These are phyloP conservation scores for Acanthoscelides obtectus DNA, from an alignment of 2,888 invertebrate species.

Conservation along the genomic window DNA sequence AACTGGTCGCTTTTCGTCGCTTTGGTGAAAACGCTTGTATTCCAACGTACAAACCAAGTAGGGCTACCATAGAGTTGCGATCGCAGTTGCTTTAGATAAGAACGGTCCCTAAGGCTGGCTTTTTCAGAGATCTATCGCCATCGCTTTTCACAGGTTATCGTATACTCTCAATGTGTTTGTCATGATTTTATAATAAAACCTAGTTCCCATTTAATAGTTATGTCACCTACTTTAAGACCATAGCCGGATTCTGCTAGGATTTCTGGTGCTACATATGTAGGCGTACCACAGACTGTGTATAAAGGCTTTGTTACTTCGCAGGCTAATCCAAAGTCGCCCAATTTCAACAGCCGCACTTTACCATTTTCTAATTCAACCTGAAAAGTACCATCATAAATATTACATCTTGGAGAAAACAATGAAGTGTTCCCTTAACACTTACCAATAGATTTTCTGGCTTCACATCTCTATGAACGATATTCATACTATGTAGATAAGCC, in stretches of 20 bases:
- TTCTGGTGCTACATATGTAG: slow-evolving; percentile 99
- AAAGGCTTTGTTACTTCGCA: slow-evolving; percentile 83
- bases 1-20: too few relatives aligned
- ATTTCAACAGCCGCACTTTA: slow-evolving; percentile 75
- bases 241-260: slow-evolving; percentile 94
- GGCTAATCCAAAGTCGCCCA: slow-evolving; percentile 97
- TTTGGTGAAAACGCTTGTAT: too few relatives aligned
- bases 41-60: too few relatives aligned
- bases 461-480: slow-evolving; percentile 96
- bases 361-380: slow-evolving; percentile 67
- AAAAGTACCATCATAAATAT: not conserved
- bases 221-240: slow-evolving; percentile 76
- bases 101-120: too few relatives aligned
- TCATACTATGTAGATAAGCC: slow-evolving; percentile 88
- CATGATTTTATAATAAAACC: too few relatives aligned
- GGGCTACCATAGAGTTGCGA: too few relatives aligned
- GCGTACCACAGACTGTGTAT: slow-evolving; percentile 95
- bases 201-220: too few relatives aligned
- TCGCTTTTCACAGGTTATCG: too few relatives aligned
- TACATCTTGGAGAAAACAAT: not conserved
- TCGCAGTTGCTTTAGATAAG: too few relatives aligned
- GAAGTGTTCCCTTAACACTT: slow-evolving; percentile 24
- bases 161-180: too few relatives aligned
- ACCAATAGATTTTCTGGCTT: slow-evolving; percentile 98
- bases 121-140: too few relatives aligned